Conservation (phyloP, 2,888 invertebrate species). For the Gastracanthus pulcherrimus region DNA sequence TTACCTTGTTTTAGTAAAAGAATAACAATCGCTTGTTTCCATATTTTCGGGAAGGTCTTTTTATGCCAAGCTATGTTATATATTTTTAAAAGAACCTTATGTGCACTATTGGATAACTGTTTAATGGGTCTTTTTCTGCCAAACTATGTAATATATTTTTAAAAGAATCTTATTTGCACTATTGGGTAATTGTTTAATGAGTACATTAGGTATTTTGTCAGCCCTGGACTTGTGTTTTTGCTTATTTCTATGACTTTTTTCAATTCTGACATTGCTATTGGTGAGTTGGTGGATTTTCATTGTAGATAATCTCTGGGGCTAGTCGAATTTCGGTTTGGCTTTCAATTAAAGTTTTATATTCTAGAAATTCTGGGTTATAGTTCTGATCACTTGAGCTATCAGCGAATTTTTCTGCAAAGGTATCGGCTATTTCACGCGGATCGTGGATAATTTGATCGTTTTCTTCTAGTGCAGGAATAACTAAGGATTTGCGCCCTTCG, state of each 20-base stretch:
- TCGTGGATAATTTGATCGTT: slow-evolving; percentile 9
- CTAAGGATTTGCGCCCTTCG: not conserved
- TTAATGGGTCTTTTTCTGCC: too few relatives aligned
- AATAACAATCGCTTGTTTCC: slow-evolving; percentile 19
- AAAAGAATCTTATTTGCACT: slow-evolving; percentile 14
- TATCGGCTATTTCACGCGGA: slow-evolving; percentile 16
- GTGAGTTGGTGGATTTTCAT: slow-evolving; percentile 17
- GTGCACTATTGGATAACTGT: too few relatives aligned
- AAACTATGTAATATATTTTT: too few relatives aligned
- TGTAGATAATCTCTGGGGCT: not conserved
- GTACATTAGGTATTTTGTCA: slow-evolving; percentile 49
- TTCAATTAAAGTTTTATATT: not conserved
- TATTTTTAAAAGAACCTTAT: not conserved
- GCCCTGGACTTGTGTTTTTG: slow-evolving; percentile 49
- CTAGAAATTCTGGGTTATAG: not conserved
- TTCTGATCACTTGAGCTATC: slow-evolving; percentile 30
- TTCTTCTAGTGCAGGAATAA: not conserved
- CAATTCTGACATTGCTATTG: slow-evolving; percentile 34
- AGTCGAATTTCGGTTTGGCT: not conserved
- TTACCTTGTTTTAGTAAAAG: slow-evolving; percentile 21
- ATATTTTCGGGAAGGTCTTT: slow-evolving; percentile 43
- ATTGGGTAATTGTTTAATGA: slow-evolving; percentile 50
- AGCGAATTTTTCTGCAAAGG: slow-evolving; percentile 17
- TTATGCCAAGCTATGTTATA: slow-evolving; percentile 53
- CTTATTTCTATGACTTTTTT: slow-evolving; percentile 1